phyloP scores from a whole-genome alignment of 2,888 invertebrate species.

The Troides oblongomaculatus region DNA sequence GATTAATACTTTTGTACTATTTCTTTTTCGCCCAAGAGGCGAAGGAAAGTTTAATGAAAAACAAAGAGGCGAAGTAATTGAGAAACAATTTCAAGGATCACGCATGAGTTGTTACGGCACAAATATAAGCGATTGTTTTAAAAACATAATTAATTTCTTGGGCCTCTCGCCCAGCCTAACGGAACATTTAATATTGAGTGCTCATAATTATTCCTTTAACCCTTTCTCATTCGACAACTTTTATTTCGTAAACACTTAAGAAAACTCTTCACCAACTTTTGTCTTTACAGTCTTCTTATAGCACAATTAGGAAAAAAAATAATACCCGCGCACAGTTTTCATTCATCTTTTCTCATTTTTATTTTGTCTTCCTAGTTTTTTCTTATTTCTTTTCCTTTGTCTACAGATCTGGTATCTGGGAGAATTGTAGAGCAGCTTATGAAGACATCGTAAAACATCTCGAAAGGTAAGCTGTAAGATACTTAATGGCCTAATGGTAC shows the following conservation, averaged over 20 bases:
- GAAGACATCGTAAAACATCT: slow-evolving; percentile 97
- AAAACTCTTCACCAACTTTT: slow-evolving; percentile 55
- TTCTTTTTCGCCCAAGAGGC: slow-evolving; percentile 21
- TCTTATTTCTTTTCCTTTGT: slow-evolving; percentile 73
- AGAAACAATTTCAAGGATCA: slow-evolving; percentile 76
- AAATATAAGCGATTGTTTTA: slow-evolving; percentile 78
- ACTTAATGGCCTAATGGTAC: background rate
- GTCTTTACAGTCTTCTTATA: slow-evolving; percentile 43
- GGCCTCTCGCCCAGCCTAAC: slow-evolving; percentile 71
- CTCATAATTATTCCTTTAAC: slow-evolving; percentile 77
- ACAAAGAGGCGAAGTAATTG: slow-evolving; percentile 76
- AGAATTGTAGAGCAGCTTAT: slow-evolving; percentile 96
- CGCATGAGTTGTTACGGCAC: slow-evolving; percentile 73
- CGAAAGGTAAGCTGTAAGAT: slow-evolving; percentile 86
- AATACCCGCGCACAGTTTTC: slow-evolving; percentile 34
- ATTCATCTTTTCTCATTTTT: slow-evolving; percentile 43
- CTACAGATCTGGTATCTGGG: slow-evolving; percentile 93
- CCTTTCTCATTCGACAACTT: slow-evolving; percentile 68
- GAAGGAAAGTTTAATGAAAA: slow-evolving; percentile 72
- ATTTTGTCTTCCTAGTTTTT: slow-evolving; percentile 54
- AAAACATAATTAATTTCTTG: slow-evolving; percentile 78
- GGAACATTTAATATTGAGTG: slow-evolving; percentile 80
- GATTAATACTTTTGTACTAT: slow-evolving; percentile 17
- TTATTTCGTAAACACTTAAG: slow-evolving; percentile 57
- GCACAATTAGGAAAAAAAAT: slow-evolving; percentile 34